Base-by-base conservation (phyloP, 2,888 invertebrate genomes). In the Drosophila fulvimacula region DNA sequence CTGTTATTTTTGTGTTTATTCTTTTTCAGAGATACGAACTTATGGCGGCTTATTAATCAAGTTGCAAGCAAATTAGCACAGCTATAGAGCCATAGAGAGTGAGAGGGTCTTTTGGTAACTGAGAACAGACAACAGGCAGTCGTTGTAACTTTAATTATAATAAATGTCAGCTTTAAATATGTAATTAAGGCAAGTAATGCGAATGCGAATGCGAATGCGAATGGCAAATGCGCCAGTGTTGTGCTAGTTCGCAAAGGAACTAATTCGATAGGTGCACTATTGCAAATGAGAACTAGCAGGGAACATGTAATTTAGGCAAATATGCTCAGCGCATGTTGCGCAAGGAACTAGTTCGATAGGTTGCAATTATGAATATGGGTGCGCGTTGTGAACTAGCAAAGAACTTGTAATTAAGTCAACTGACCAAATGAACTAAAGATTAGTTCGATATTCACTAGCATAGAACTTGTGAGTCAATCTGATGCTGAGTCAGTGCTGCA, bases 91-190 rank as follows among this genome's bases (percentile, higher is more conserved):
- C 66, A 65, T 44, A 52, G 30, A 32, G 44, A 56, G 67, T 21
- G 46, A 46, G 57, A 30, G 38, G 30, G 30, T 1, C 24, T 24
- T n/a, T 24, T 41, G 34, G 56, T 44, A 71, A 44, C 51, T 53
- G 69, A 51, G 59, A 36, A 42, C 55, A 57, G 56, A 30, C 42
- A 42, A 71, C 39, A 52, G 53, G 24, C 42, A 61, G 73, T 69
- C 19, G 61, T 49, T 84, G 85, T 80, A 73, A 80, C 69, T 80
- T 61, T 82, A 88, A 82, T 88, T 88, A 75, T 88, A 77, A 83
- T 88, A 77, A 87, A 87, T 89, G 88, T 87, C 87, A 78, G 82
- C 82, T 70, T 87, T 81, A 87, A 87, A 70, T 83, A 73, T 76
- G 65, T 71, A 87, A 89, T 87, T 83, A 83, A 81, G 66, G 66